Evolutionary conservation across 2,113 vertebrate genomes (phyloP).

Genomic region (Saguinus imperator): DNA sequence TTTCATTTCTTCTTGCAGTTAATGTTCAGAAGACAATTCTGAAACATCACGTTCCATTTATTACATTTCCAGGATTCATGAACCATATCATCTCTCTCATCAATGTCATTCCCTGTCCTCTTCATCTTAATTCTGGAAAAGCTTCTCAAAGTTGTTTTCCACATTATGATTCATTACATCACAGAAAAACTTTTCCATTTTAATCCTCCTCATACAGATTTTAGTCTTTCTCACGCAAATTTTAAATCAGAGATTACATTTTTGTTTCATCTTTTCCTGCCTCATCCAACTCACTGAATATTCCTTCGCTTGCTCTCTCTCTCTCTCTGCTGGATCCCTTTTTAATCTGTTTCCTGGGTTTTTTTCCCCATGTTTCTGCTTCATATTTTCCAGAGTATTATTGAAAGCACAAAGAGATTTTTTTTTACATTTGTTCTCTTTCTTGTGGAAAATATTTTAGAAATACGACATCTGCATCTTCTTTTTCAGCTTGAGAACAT

Average conservation of each 20-base stretch:
- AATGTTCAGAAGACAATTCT: background rate
- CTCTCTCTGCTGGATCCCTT: background rate
- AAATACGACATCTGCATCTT: background rate
- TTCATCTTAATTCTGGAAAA: background rate
- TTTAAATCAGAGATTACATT: background rate
- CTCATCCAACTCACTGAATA: too few species aligned
- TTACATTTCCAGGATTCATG: background rate
- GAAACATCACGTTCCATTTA: rapidly evolving
- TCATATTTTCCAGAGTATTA: background rate
- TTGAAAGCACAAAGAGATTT: background rate
- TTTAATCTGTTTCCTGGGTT: background rate
- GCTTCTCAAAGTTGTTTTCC: background rate
- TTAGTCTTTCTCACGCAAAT: background rate
- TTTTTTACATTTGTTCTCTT: background rate
- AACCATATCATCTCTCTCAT: background rate
- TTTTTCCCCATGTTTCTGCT: background rate
- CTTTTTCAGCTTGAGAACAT: background rate
- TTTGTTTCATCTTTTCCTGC: background rate
- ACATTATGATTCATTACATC: background rate
- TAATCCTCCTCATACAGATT: background rate
- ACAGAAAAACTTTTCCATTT: background rate
- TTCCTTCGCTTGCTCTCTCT: background rate
- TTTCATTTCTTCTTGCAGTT: background rate
- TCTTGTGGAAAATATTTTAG: background rate
- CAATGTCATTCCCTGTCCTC: too few species aligned